phyloP scores from a whole-genome alignment of 92 coral and sea anemone genomes.

The Chrysogorgia sp. region DNA sequence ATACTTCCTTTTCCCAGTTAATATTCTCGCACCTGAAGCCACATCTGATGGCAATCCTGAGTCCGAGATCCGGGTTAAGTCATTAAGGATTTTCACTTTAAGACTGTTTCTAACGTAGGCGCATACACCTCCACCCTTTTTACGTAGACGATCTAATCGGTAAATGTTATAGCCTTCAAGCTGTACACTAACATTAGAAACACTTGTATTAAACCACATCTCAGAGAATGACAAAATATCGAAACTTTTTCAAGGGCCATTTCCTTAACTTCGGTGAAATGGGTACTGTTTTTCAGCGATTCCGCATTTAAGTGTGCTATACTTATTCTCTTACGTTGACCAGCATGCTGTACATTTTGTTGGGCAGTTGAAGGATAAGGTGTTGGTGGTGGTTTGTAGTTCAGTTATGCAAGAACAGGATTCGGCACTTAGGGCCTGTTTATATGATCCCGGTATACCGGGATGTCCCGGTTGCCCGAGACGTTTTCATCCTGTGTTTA shows the following conservation, averaged over 20 bases:
- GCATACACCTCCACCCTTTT: conserved; percentile 32
- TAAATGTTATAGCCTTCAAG: conserved; percentile 40
- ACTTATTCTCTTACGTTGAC: neutral
- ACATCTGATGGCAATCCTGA: conserved; percentile 33
- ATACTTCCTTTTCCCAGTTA: no score
- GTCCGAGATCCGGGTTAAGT: conserved; percentile 15
- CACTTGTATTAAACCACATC: conserved; percentile 30
- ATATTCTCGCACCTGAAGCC: no score
- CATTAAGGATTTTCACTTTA: conserved; percentile 20
- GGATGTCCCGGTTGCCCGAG: no score
- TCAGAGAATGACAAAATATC: conserved; percentile 35
- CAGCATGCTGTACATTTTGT: no score
- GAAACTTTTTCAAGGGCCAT: neutral
- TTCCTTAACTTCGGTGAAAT: conserved; percentile 6
- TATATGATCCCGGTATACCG: no score
- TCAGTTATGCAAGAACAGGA: no score
- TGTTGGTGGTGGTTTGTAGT: no score
- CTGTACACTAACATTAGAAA: conserved; percentile 21
- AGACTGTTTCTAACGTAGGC: conserved; percentile 19
- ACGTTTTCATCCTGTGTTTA: no score
- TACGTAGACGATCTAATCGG: conserved; percentile 22
- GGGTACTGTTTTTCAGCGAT: conserved; percentile 1
- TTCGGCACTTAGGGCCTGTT: no score
- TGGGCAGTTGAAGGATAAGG: no score
- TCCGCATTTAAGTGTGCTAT: conserved; percentile 2